Conservation (phyloP, 2,888 invertebrate genomes). For the Melikaiella ostensackeni region DNA sequence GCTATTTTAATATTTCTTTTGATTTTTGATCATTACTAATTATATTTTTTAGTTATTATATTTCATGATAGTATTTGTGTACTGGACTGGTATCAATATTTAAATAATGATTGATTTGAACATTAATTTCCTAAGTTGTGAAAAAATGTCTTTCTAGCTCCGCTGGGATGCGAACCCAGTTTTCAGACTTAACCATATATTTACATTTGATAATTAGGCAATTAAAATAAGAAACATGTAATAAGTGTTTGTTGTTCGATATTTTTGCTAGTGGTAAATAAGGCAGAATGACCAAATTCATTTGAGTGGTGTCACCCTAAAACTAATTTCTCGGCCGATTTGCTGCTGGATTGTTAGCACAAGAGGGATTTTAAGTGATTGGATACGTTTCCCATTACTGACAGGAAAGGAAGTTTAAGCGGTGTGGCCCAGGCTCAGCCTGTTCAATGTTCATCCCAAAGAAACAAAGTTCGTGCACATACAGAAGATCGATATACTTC, state of each 20-base stretch:
- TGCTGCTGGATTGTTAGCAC: background rate
- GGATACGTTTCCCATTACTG: background rate
- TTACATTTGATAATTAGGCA: too few species aligned
- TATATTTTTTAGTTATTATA: too few species aligned
- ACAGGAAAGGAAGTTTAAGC: background rate
- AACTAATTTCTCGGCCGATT: background rate
- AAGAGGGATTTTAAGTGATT: conserved; percentile 15
- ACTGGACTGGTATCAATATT: too few species aligned
- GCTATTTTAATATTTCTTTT: too few species aligned
- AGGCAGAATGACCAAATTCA: background rate
- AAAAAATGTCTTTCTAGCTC: too few species aligned
- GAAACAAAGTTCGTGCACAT: background rate
- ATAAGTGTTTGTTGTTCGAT: too few species aligned
- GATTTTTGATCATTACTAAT: too few species aligned
- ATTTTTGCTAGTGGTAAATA: background rate
- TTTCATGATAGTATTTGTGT: too few species aligned
- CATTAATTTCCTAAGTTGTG: too few species aligned
- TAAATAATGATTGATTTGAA: too few species aligned
- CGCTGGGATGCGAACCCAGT: too few species aligned
- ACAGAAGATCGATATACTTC: conserved; percentile 4
- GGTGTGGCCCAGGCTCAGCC: background rate
- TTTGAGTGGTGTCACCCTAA: background rate
- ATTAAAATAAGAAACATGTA: background rate
- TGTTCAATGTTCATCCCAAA: background rate
- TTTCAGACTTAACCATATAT: too few species aligned